A percentile compares a stretch with the other conserved stretches of the same genome.
phyloP scores from a whole-genome alignment of 2,113 vertebrate species.

The Odocoileus virginianus region DNA sequence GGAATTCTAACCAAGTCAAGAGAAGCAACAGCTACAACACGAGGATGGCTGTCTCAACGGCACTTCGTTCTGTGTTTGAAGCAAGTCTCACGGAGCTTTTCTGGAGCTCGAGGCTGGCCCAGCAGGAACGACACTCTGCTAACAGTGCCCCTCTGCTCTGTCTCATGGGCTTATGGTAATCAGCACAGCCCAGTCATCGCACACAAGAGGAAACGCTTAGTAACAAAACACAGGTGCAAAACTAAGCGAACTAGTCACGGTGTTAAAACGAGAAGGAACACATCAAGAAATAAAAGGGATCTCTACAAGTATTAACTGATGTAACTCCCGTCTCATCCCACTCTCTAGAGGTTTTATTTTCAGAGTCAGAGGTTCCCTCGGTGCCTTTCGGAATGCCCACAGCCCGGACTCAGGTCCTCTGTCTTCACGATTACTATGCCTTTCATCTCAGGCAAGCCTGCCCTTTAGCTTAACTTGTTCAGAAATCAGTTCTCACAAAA shows the following conservation, averaged over 20 bases:
- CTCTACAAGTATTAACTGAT: background rate
- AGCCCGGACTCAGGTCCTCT: rapidly evolving
- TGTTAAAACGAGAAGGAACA: background rate
- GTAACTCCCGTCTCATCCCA: background rate
- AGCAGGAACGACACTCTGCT: background rate
- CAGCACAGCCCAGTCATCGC: background rate
- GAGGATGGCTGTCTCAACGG: background rate
- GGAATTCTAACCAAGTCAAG: background rate
- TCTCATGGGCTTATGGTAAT: background rate
- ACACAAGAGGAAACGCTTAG: background rate
- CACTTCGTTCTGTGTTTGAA: background rate
- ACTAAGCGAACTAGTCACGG: background rate
- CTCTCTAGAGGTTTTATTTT: background rate
- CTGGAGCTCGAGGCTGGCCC: background rate
- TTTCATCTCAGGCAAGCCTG: background rate
- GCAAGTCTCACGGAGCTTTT: background rate
- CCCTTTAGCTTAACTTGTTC: background rate
- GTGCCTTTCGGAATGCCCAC: background rate
- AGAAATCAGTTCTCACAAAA: background rate
- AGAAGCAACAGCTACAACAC: background rate
- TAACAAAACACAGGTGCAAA: background rate
- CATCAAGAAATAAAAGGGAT: background rate
- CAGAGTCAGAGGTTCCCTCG: background rate
- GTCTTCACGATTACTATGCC: background rate
- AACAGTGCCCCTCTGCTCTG: background rate